Evolutionary conservation across 1,140 invertebrate genomes (phyloP).

Genomic region (Procambarus virginalis): DNA sequence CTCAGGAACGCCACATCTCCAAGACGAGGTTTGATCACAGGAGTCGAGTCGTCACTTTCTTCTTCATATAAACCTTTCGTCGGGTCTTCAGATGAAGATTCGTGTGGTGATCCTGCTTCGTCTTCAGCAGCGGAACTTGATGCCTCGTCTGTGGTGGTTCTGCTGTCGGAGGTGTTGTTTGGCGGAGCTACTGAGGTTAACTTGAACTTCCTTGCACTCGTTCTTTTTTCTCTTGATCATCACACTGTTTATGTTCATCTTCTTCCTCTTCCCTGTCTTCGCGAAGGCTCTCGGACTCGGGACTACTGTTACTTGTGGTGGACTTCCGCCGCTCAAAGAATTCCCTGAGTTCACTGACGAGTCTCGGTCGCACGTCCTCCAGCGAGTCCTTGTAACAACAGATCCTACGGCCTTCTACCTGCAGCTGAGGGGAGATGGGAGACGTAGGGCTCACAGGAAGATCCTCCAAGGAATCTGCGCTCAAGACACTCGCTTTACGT

Average conservation of each 20-base stretch:
- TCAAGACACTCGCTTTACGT: slow-evolving; percentile 66
- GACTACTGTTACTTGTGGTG: slow-evolving; percentile 51
- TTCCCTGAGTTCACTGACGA: slow-evolving; percentile 55
- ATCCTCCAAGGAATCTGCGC: slow-evolving; percentile 70
- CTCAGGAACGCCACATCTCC: slow-evolving; percentile 68
- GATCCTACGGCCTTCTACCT: slow-evolving; percentile 39
- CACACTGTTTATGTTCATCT: neutral
- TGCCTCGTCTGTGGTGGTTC: slow-evolving; percentile 15
- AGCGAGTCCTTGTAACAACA: slow-evolving; percentile 58
- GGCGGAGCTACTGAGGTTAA: slow-evolving; percentile 1
- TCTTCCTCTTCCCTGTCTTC: slow-evolving; percentile 40
- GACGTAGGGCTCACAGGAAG: slow-evolving; percentile 49
- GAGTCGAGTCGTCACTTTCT: neutral
- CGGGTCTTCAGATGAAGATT: slow-evolving; percentile 49
- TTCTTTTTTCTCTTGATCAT: slow-evolving; percentile 1
- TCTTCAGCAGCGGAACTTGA: neutral
- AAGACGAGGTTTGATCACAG: slow-evolving; percentile 16
- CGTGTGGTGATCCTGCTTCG: neutral
- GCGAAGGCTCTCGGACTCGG: slow-evolving; percentile 45
- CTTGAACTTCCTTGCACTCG: neutral
- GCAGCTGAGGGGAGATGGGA: slow-evolving; percentile 40
- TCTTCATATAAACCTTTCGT: slow-evolving; percentile 49
- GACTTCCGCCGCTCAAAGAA: slow-evolving; percentile 67
- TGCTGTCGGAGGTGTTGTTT: slow-evolving; percentile 14
- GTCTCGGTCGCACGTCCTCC: slow-evolving; percentile 58